Evolutionary conservation across 2,797 vertebrate genomes (phyloP).

Genomic region (Poeciliopsis infans): DNA sequence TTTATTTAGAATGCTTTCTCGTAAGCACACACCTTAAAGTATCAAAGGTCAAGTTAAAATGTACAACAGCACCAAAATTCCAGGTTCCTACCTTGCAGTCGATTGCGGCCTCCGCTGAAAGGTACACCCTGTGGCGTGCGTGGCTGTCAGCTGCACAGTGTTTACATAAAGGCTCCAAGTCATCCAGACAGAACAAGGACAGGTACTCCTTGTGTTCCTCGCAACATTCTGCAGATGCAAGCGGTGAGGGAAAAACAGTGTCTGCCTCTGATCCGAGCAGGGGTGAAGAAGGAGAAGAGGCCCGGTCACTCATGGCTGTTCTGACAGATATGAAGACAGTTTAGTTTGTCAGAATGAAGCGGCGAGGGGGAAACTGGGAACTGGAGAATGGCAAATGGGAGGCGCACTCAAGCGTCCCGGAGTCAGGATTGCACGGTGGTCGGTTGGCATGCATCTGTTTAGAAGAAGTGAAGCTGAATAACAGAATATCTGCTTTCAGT

Average conservation of each 20-base stretch:
- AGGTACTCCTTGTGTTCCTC: constrained; percentile 32
- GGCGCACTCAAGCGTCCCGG: constrained; percentile 5
- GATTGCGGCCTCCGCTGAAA: constrained; percentile 38
- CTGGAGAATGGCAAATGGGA: constrained; percentile 2
- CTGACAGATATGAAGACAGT: constrained; percentile 17
- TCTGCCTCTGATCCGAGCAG: constrained; percentile 10
- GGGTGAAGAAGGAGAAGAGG: constrained; percentile 1
- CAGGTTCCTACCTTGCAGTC: constrained; percentile 53
- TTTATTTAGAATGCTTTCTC: background rate
- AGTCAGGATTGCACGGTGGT: constrained; percentile 11
- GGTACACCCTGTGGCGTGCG: constrained; percentile 45
- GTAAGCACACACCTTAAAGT: background rate
- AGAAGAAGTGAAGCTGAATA: constrained; percentile 5
- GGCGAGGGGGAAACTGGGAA: background rate
- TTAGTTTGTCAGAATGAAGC: constrained; percentile 11
- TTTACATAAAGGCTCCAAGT: constrained; percentile 58
- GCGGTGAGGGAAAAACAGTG: background rate
- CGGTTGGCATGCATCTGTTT: constrained; percentile 13
- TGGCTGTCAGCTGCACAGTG: constrained; percentile 50
- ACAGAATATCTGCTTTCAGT: constrained; percentile 35
- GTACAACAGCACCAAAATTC: background rate
- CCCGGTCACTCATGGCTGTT: constrained; percentile 15
- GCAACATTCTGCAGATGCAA: constrained; percentile 18
- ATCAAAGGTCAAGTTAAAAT: background rate
- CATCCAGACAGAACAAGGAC: constrained; percentile 61